These are phyloP conservation scores for Drosophila burlai DNA, from an alignment of 1,140 invertebrate genomes.

Conservation along the genomic window DNA sequence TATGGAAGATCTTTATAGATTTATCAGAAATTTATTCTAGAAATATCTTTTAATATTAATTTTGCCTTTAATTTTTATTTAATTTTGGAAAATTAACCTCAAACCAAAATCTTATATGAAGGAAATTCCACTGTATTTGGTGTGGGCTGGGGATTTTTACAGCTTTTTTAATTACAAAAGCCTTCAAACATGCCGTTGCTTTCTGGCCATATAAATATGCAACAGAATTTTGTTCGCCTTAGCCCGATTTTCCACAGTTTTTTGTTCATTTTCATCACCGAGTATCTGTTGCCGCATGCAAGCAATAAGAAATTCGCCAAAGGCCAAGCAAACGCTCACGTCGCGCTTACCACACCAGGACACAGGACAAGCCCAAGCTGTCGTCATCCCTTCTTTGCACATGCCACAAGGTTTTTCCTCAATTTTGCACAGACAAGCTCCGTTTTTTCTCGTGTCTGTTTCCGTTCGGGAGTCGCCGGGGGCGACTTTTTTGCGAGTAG, in stretches of 20 bases:
- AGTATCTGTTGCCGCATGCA: slow-evolving; percentile 13
- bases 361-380: slow-evolving; percentile 49
- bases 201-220: slow-evolving; percentile 57
- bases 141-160: slow-evolving; percentile 17
- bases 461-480: slow-evolving; percentile 9
- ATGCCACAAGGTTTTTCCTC: slow-evolving; percentile 37
- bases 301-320: slow-evolving; percentile 55
- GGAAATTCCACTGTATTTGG: not conserved
- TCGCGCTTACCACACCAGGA: slow-evolving; percentile 39
- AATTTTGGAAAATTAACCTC: too few species aligned
- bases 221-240: slow-evolving; percentile 40
- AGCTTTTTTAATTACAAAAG: slow-evolving; percentile 68
- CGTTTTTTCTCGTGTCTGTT: not conserved
- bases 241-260: not conserved
- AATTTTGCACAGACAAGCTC: slow-evolving; percentile 30
- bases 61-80: too few species aligned
- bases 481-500: slow-evolving; percentile 41
- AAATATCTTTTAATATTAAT: too few species aligned
- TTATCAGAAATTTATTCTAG: not conserved
- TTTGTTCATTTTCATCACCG: not conserved
- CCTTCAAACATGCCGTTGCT: slow-evolving; percentile 36
- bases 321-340: slow-evolving; percentile 46
- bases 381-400: slow-evolving; percentile 32
- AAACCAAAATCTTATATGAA: not conserved
- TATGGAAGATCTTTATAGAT: not conserved